Conservation (phyloP, 2,888 invertebrate genomes). For the Callimorpha dominula region DNA sequence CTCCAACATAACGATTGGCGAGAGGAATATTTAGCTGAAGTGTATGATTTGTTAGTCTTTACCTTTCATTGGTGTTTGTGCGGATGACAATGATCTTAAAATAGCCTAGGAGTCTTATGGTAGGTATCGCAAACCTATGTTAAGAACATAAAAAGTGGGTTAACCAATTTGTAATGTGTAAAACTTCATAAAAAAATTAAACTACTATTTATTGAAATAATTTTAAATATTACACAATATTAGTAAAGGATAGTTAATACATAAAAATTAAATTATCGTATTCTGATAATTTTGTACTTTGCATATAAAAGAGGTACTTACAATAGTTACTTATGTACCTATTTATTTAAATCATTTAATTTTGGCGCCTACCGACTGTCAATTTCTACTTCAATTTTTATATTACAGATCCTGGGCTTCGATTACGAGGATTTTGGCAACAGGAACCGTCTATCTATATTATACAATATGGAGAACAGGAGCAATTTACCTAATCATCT, state of each 20-base stretch:
- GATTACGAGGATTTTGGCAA: not conserved
- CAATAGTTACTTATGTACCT: no score
- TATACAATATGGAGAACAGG: no score
- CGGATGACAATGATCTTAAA: slow-evolving; percentile 3
- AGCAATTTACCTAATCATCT: no score
- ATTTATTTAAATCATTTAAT: not conserved
- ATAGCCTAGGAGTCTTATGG: not conserved
- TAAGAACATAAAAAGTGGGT: not conserved
- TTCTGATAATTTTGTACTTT: not conserved
- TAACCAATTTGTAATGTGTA: not conserved
- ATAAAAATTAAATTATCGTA: not conserved
- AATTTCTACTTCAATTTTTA: not conserved
- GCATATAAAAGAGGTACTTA: not conserved
- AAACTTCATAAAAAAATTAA: not conserved
- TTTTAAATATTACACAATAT: not conserved
- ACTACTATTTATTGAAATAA: not conserved
- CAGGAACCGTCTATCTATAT: no score
- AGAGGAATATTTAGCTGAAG: not conserved
- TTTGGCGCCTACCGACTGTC: not conserved
- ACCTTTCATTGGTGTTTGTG: not conserved
- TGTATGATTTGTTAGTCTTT: not conserved
- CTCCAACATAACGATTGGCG: not conserved
- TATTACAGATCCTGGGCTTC: not conserved
- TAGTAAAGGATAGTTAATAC: not conserved
- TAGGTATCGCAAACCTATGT: not conserved